These are phyloP conservation scores for Frankliniella intonsa DNA, from an alignment of 2,888 invertebrate genomes.

Conservation along the genomic window DNA sequence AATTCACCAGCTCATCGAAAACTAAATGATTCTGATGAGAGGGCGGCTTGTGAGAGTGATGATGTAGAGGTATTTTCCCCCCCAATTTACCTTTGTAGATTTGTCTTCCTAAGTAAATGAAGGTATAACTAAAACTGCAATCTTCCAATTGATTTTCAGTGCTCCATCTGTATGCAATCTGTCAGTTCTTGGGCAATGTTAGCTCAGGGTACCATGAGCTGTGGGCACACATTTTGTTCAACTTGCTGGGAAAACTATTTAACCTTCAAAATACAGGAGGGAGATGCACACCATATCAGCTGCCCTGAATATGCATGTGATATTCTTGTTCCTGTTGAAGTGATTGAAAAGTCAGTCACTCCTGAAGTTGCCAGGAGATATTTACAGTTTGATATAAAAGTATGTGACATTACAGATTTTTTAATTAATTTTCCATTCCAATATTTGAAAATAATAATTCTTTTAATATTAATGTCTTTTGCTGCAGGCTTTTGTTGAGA, in stretches of 20 bases:
- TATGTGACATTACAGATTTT: conserved; percentile 39
- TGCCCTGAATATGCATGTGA: conserved; percentile 63
- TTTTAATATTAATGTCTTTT: conserved; percentile 27
- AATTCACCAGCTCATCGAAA: background rate
- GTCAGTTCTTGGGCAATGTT: conserved; percentile 50
- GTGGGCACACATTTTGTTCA: conserved; percentile 60
- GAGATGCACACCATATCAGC: conserved; percentile 60
- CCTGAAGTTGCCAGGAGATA: conserved; percentile 61
- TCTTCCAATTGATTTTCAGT: conserved; percentile 48
- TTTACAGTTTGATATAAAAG: conserved; percentile 65
- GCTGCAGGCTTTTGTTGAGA: conserved; percentile 62
- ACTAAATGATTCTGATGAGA: background rate
- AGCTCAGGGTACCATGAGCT: conserved; percentile 53
- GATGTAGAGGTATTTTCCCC: background rate
- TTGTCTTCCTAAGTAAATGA: background rate
- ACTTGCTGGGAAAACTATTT: conserved; percentile 63
- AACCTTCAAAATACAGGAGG: conserved; percentile 60
- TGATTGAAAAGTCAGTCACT: conserved; percentile 62
- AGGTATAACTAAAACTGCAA: background rate
- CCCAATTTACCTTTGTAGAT: background rate
- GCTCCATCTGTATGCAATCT: conserved; percentile 56
- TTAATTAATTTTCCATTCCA: conserved; percentile 16
- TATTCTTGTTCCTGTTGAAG: conserved; percentile 59
- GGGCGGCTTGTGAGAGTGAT: background rate
- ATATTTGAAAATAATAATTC: background rate